Evolutionary conservation across 2,888 invertebrate species (phyloP), one percentile per base, ranked within the genome.

Genomic region (Gasteruption jaculator): DNA sequence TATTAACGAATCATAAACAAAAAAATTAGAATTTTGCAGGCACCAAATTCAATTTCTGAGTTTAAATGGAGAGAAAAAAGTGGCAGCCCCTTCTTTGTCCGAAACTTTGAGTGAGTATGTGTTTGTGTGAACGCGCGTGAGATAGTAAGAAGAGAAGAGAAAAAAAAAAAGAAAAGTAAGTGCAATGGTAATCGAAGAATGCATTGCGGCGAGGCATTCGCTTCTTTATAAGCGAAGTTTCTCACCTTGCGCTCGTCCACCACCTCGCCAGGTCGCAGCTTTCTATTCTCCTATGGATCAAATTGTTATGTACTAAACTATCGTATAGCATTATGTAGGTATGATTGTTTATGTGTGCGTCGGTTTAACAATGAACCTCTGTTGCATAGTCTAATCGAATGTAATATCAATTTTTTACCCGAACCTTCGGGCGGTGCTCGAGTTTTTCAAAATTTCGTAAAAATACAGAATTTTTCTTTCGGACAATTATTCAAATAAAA

Each of bases 201-300:
- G 54, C n/a, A n/a, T 60, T 58, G 58, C 60, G 63, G 62, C 60
- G 60, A 60, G 57, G 55, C 58, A 58, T 54, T 53, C 53, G 54
- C 45, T 56, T 44, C 32, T 35, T 37, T 42, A 25, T 45, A 50
- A 47, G 46, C 48, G 55, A 47, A 57, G 56, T 59, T 53, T 68
- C 71, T 71, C 69, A 92, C 91, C 91, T 90, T 88, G 81, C 85
- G 88, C 74, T 91, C 91, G 77, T 89, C 89, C 78, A 89, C 75
- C 74, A 92, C 86, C 83, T 91, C 91, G 74, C 91, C 91, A 64
- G 91, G 91, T 67, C 91, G 89, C 75, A 91, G 87, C 83, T 90
- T 88, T 76, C 83, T 87, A 84, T 85, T 81, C 78, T 86, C 86
- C 88, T 83, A 81, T 72, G 75, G 63, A 71, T 54, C 67, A 70